A percentile compares a stretch with the other conserved stretches of the same genome.
phyloP scores from a whole-genome alignment of 1,140 invertebrate genomes.

The Campoletis sonorensis region DNA sequence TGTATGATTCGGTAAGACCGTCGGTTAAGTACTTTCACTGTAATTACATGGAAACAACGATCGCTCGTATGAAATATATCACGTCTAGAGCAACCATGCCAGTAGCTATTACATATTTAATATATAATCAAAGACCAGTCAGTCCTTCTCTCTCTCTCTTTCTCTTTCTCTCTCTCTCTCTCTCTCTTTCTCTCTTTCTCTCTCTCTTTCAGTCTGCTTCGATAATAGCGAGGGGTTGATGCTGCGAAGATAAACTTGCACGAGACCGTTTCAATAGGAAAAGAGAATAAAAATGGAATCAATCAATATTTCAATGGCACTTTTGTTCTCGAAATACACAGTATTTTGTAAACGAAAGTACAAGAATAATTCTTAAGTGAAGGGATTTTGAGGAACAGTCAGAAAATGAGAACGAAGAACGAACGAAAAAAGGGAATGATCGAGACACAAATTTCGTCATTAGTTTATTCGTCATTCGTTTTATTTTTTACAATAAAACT shows the following conservation, averaged over 20 bases:
- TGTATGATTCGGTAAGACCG: too few relatives aligned
- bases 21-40: conserved; percentile 21
- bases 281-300: neutral
- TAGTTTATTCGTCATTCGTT: too few relatives aligned
- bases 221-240: conserved; percentile 41
- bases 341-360: too few relatives aligned
- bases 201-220: neutral
- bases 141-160: conserved; percentile 26
- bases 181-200: neutral
- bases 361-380: too few relatives aligned
- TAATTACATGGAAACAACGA: conserved; percentile 30
- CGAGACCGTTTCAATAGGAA: conserved; percentile 11
- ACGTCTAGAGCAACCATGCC: conserved; percentile 37
- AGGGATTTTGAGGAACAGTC: too few relatives aligned
- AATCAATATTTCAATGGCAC: too few relatives aligned
- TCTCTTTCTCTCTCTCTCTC: neutral
- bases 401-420: too few relatives aligned
- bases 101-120: conserved; percentile 52
- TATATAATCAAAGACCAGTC: conserved; percentile 24
- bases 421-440: too few relatives aligned
- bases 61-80: conserved; percentile 36
- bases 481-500: too few relatives aligned
- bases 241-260: conserved; percentile 8
- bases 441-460: too few relatives aligned
- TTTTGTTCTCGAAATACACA: too few relatives aligned